Base-by-base conservation (phyloP, 2,113 vertebrate genomes). In the Passer domesticus region DNA sequence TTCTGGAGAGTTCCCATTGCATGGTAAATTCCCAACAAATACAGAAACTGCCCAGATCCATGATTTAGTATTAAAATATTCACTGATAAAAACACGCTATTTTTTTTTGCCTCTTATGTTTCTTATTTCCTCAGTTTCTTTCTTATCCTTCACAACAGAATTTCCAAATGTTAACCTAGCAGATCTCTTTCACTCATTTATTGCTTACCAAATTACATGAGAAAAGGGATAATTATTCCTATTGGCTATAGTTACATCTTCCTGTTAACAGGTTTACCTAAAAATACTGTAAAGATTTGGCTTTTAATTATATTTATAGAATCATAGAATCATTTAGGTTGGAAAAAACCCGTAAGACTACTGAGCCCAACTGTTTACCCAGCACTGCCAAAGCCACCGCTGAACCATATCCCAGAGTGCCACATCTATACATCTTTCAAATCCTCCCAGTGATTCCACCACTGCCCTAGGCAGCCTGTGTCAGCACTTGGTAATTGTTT, bases 31-130 rank as follows among this genome's bases (percentile, higher is more conserved):
- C 46, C 41, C 35, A 74, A 7, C 43, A 66, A 90, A 89, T 5
- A 83, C 13, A 74, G 64, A 74, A 6, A 80, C 13, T 27, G 50
- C 30, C 28, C 69, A 83, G 59, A 83, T 28, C 13, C 17, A 64
- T 52, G 4, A 81, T 66, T 86, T 50, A 80, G 25, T 49, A 83
- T 55, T 86, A 73, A 94, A 90, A 83, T 47, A 83, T n/a, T 74
- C 55, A 77, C 28, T 21, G 28, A 46, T 33, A 86, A 80, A 7
- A 91, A 27, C 30, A 47, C 11, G 5, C 2, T 41, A 6, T 11
- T 58, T 47, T 47, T 47, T 37, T 44, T 62, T n/a, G 2, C 10
- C 31, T 74, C 27, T 70, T 70, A 4, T 11, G 8, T 76, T 82
- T 69, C 30, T 59, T 44, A 76, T 44, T 73, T 85, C 6, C 22